A percentile compares a stretch with the other conserved stretches of the same genome.
These are phyloP conservation scores for Barnardius zonarius DNA, from an alignment of 2,113 vertebrate genomes.

Conservation along the genomic window DNA sequence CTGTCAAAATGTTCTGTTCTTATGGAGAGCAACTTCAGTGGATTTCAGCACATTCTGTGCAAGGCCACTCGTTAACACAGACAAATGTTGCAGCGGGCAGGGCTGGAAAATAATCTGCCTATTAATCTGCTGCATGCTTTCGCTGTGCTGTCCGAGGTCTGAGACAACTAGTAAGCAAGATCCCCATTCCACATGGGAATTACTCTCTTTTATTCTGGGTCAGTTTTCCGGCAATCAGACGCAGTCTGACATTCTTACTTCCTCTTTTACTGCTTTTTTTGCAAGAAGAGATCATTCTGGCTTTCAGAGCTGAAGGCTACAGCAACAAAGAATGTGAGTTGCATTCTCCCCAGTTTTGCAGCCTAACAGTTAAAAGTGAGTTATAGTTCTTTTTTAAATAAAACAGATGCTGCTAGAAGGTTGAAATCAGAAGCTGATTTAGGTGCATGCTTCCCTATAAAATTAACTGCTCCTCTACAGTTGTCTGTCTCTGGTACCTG, in stretches of 20 bases:
- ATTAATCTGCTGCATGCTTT: neutral
- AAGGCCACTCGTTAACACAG: neutral
- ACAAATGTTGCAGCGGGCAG: neutral
- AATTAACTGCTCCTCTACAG: neutral
- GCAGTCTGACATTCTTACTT: constrained; percentile 1
- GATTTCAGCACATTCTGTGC: neutral
- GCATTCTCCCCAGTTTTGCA: neutral
- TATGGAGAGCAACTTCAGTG: neutral
- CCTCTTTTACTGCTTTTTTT: constrained; percentile 11
- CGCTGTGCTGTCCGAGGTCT: neutral
- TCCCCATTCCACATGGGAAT: neutral
- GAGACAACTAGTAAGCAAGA: neutral
- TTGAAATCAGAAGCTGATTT: neutral
- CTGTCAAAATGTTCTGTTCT: neutral
- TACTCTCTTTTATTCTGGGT: neutral
- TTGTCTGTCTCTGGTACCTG: neutral
- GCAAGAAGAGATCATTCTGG: neutral
- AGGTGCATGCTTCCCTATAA: neutral
- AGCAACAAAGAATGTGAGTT: neutral
- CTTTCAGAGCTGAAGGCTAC: neutral
- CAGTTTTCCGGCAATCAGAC: neutral
- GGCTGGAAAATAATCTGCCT: neutral
- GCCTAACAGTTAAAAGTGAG: neutral
- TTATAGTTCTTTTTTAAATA: neutral
- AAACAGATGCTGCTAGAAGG: neutral